Conservation (phyloP, 2,797 vertebrate genomes). For the Acanthornis magna region DNA sequence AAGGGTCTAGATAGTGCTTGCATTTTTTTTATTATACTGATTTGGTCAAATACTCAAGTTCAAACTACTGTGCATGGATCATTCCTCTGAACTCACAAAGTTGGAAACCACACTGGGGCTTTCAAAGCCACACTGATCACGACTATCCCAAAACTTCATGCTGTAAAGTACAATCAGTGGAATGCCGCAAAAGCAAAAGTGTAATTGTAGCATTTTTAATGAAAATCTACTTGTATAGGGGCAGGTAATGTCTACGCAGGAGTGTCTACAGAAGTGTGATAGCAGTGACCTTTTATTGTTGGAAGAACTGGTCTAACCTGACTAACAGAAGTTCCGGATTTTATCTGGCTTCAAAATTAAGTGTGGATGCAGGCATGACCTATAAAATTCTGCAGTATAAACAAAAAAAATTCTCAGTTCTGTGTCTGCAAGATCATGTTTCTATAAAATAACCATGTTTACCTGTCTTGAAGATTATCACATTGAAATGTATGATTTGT, state of each 20-base stretch:
- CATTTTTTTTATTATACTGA: background rate
- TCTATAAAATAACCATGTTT: background rate
- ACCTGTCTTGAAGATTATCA: background rate
- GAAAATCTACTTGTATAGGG: background rate
- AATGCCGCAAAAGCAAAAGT: background rate
- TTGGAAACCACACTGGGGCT: background rate
- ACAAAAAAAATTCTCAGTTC: background rate
- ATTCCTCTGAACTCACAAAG: background rate
- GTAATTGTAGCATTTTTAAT: background rate
- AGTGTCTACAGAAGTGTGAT: background rate
- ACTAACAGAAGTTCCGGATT: background rate
- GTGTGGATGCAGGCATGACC: background rate
- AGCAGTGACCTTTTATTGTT: background rate
- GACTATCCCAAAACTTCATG: background rate
- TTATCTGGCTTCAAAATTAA: slow-evolving; percentile 35
- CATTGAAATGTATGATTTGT: background rate
- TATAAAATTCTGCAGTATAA: background rate
- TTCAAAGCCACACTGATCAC: background rate
- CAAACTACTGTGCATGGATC: background rate
- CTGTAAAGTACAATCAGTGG: background rate
- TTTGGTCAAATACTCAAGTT: background rate
- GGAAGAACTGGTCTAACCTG: slow-evolving; percentile 39
- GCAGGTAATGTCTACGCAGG: background rate
- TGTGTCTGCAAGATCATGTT: background rate
- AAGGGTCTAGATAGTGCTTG: background rate